Evolutionary conservation across 1,140 invertebrate species (phyloP), one percentile per base, ranked within the genome.

Genomic region (Matsumurasca onukii): DNA sequence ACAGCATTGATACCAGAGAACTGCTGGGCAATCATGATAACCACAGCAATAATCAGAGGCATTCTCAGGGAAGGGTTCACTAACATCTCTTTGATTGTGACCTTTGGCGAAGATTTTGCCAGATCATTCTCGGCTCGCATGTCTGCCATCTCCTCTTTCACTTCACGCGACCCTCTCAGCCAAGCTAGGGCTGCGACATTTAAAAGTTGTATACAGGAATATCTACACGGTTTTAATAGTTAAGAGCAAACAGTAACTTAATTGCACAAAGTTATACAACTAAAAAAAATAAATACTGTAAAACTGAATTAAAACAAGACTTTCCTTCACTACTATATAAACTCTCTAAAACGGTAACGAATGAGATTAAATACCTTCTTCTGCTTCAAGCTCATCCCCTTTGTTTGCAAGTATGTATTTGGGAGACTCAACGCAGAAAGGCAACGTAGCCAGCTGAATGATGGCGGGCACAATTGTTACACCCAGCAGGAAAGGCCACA

Each of bases 1-100:
- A 94, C 92, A 12, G 91, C 93, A 76, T 93, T 94, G 73, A 97
- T 97, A 15, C 94, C 94, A 27, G 91, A 93, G 0, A 96, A 81
- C 77, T 97, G 94, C 77, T 97, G 94, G 0, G 91, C 91, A 0
- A 96, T 78, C 89, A 96, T 95, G 73, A 96, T 83, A 70, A 93
- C 86, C 2, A 93, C 81, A 1, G 92, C 85, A 71, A 97, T 95
- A 15, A 93, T 79, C 0, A 96, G 80, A 0, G 94, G 93, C 72
- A 88, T 89, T 3, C 92, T 82, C 0, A 95, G 82, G 22, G 86
- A 80, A 0, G 84, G 79, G 78, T 91, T 92, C n/a, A 82, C 79
- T 34, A 91, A 78, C 66, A 94, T 80, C 75, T 93, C 91, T 2
- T 82, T 83, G 0, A 93, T 70, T 0, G 90, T 91, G 25, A 91